A percentile compares a stretch with the other conserved stretches of the same genome.
Conservation (phyloP, 2,113 vertebrate species). For the Myiozetetes cayanensis region DNA sequence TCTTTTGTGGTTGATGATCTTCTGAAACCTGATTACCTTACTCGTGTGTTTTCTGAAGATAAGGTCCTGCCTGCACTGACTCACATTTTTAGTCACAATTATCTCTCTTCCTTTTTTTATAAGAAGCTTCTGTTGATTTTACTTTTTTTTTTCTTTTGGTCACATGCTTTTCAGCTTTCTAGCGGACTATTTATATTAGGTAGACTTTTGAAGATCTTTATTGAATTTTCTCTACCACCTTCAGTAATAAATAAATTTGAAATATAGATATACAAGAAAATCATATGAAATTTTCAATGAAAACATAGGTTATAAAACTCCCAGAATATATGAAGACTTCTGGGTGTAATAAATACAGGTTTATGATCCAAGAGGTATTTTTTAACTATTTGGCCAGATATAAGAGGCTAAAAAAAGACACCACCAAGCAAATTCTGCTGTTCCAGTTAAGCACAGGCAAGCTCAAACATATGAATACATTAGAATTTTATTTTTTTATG, state of each 20-base stretch:
- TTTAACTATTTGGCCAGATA: background rate
- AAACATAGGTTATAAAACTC: background rate
- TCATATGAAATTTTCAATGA: background rate
- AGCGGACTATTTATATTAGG: background rate
- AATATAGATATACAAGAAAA: background rate
- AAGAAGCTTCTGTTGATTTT: background rate
- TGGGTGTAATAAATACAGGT: background rate
- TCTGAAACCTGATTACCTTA: background rate
- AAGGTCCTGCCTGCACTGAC: background rate
- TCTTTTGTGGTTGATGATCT: background rate
- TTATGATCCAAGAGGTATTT: background rate
- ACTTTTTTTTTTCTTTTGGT: background rate
- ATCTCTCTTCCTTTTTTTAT: background rate
- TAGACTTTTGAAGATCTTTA: background rate
- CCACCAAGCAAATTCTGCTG: background rate
- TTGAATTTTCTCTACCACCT: background rate
- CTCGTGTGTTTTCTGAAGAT: constrained; percentile 3
- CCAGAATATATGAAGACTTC: background rate
- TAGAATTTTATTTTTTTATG: background rate
- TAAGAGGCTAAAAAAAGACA: background rate
- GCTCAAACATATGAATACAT: background rate
- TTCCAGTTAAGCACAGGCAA: background rate
- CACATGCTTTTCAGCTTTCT: background rate
- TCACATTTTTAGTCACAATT: background rate
- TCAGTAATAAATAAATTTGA: background rate